Evolutionary conservation across 53 echinoderm and acorn worm species (phyloP).

Genomic region (Apostichopus leukothele): DNA sequence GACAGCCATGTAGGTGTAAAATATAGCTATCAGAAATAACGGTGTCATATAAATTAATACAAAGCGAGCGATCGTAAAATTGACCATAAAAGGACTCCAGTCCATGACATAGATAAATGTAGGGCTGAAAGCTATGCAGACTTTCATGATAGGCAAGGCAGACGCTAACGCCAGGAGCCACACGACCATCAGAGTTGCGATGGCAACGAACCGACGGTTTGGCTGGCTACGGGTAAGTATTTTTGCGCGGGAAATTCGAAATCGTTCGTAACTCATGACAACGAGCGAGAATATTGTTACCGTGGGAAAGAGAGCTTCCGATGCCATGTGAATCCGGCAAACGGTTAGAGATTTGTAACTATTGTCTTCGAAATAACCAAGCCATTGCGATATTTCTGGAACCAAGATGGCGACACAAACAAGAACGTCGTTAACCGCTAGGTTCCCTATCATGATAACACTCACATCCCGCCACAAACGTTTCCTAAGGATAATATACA

Average conservation of each 20-base stretch:
- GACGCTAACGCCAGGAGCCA: conserved; percentile 20
- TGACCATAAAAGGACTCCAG: conserved; percentile 27
- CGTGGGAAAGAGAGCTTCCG: conserved; percentile 31
- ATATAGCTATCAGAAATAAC: conserved; percentile 27
- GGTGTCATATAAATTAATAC: conserved; percentile 33
- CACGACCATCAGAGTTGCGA: conserved; percentile 5
- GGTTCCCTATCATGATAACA: conserved; percentile 41
- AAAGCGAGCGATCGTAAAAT: conserved; percentile 33
- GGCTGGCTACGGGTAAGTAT: conserved; percentile 30
- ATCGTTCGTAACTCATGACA: conserved; percentile 42
- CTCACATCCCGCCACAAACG: conserved; percentile 42
- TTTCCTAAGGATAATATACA: conserved; percentile 14
- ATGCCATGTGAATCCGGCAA: conserved; percentile 18
- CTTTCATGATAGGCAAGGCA: background rate
- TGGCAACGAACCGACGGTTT: conserved; percentile 26
- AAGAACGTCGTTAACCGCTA: conserved; percentile 38
- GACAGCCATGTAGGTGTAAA: conserved; percentile 36
- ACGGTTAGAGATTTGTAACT: background rate
- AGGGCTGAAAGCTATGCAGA: background rate
- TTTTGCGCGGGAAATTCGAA: conserved; percentile 40
- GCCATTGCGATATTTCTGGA: conserved; percentile 36
- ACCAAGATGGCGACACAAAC: conserved; percentile 32
- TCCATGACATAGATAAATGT: background rate
- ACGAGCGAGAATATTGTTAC: conserved; percentile 42
- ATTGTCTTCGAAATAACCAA: conserved; percentile 41